phyloP scores from a whole-genome alignment of 2,797 vertebrate genomes.

The Buphagus erythrorhynchus region DNA sequence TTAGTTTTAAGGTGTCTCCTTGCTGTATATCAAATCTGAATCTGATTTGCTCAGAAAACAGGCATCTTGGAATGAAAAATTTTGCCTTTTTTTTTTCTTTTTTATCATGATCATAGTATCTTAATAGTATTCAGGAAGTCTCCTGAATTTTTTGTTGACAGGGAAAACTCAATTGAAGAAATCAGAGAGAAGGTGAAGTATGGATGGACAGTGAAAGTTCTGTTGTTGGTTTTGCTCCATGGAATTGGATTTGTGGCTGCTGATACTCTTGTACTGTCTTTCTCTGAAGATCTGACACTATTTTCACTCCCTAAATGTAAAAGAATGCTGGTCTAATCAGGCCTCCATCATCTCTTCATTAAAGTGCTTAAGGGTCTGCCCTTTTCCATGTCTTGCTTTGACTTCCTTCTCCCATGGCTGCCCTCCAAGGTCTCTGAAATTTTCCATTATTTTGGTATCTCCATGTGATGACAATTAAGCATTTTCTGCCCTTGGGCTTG shows the following conservation, averaged over 20 bases:
- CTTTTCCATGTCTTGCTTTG: neutral
- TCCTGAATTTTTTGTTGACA: neutral
- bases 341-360: neutral
- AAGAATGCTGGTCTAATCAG: neutral
- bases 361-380: neutral
- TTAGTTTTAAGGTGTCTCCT: neutral
- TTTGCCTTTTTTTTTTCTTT: neutral
- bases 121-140: neutral
- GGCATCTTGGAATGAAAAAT: neutral
- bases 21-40: neutral
- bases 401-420: neutral
- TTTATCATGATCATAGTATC: accelerated
- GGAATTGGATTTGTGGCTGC: neutral
- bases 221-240: neutral
- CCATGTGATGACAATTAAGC: neutral
- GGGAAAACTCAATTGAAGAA: neutral
- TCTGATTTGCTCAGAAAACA: neutral
- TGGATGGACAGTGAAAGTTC: neutral
- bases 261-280: neutral
- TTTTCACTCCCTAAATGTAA: neutral
- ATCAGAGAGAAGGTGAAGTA: neutral
- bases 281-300: neutral
- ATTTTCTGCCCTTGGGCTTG: conserved; percentile 2
- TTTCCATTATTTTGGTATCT: conserved; percentile 34
- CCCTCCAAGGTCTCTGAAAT: conserved; percentile 25